A percentile compares a stretch with the other conserved stretches of the same genome.
phyloP scores from a whole-genome alignment of 2,797 vertebrate genomes.

The Meriones psammophilus region DNA sequence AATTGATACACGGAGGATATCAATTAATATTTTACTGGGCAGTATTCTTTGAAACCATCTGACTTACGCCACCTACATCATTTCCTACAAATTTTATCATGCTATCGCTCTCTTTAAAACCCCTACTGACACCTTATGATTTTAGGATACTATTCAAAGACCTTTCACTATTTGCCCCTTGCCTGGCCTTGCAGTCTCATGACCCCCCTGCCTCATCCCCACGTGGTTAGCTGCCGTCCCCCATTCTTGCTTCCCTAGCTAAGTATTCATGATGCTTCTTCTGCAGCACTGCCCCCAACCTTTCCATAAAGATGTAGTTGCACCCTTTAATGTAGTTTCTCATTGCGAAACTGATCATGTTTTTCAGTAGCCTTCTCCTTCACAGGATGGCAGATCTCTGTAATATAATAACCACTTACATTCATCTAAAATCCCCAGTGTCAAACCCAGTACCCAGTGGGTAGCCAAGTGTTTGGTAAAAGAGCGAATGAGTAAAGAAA shows the following conservation, averaged over 20 bases:
- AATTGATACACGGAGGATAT: neutral
- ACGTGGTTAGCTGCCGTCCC: no score
- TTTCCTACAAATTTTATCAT: neutral
- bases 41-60: neutral
- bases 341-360: conserved; percentile 41
- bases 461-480: conserved; percentile 47
- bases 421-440: neutral
- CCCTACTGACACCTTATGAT: neutral
- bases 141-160: neutral
- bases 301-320: neutral
- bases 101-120: conserved; percentile 9
- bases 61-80: neutral
- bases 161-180: neutral
- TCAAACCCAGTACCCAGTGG: neutral
- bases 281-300: neutral
- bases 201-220: neutral
- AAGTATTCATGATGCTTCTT: neutral
- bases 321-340: neutral
- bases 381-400: neutral
- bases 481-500: conserved; percentile 48
- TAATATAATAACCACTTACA: neutral
- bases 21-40: neutral
- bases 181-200: neutral
- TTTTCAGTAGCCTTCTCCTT: neutral
- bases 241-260: neutral